Conservation (phyloP, 1,140 invertebrate species). For the Lordiphosa stackelbergi region DNA sequence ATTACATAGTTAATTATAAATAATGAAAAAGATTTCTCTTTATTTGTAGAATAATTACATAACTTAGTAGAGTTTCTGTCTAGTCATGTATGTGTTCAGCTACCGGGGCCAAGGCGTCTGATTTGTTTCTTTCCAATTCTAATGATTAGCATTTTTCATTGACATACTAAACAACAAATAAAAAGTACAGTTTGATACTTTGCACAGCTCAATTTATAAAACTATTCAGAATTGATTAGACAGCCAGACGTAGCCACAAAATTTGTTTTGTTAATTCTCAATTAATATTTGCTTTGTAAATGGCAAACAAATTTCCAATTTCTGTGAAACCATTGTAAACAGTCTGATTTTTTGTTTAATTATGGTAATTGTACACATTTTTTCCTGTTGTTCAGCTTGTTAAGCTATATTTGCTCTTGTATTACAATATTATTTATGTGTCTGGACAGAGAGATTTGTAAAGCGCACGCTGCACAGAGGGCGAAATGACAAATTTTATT, state of each 20-base stretch:
- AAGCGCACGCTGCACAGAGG: too few species aligned
- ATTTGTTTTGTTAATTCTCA: neutral
- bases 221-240: neutral
- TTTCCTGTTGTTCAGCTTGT: too few species aligned
- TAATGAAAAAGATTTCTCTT: too few species aligned
- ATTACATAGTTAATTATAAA: too few species aligned
- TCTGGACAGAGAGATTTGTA: too few species aligned
- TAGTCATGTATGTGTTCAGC: slow-evolving; percentile 10
- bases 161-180: slow-evolving; percentile 20
- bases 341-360: too few species aligned
- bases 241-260: slow-evolving; percentile 10
- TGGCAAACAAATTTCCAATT: neutral
- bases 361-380: too few species aligned
- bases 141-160: slow-evolving; percentile 28
- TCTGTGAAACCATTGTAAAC: too few species aligned
- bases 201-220: neutral
- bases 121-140: slow-evolving; percentile 13
- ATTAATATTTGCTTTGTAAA: neutral
- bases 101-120: slow-evolving; percentile 7
- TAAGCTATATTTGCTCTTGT: too few species aligned
- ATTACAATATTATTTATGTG: too few species aligned
- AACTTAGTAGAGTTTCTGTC: neutral
- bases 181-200: slow-evolving; percentile 49
- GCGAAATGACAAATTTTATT: too few species aligned
- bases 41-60: too few species aligned